Conservation (phyloP, 1,140 invertebrate genomes). For the Dysdera silvatica region DNA sequence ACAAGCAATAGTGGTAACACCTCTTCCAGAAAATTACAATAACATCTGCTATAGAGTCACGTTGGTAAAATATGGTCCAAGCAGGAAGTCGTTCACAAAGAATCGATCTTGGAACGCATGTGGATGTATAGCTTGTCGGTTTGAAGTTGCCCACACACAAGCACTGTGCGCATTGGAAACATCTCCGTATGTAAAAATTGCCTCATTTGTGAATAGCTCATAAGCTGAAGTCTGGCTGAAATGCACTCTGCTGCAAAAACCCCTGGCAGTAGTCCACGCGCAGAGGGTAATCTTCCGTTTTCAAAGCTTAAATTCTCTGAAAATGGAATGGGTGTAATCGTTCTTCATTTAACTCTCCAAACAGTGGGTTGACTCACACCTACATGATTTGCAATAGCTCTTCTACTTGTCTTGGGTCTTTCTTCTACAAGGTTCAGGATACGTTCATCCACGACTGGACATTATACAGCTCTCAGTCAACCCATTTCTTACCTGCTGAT, state of each 20-base stretch:
- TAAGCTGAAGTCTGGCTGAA: conserved; percentile 1
- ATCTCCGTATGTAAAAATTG: background rate
- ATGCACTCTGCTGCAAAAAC: background rate
- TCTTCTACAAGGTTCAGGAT: too few species aligned
- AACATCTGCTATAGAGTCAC: background rate
- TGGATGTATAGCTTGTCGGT: background rate
- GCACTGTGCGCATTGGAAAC: background rate
- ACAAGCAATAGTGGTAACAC: too few species aligned
- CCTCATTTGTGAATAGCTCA: background rate
- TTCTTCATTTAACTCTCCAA: background rate
- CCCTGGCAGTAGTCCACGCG: background rate
- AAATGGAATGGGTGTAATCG: background rate
- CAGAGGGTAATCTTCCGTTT: background rate
- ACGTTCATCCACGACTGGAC: background rate
- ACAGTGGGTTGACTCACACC: background rate
- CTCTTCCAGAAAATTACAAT: conserved; percentile 4
- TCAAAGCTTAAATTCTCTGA: background rate
- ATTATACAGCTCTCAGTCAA: background rate
- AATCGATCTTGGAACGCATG: background rate
- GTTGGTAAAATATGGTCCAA: background rate
- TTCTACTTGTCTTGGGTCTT: too few species aligned
- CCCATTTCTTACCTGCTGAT: background rate
- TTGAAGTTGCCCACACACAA: background rate
- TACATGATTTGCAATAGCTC: too few species aligned
- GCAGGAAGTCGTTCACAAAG: background rate